A percentile compares a stretch with the other conserved stretches of the same genome.
phyloP scores from a whole-genome alignment of 2,113 vertebrate genomes.

The Heterotilapia buettikoferi region DNA sequence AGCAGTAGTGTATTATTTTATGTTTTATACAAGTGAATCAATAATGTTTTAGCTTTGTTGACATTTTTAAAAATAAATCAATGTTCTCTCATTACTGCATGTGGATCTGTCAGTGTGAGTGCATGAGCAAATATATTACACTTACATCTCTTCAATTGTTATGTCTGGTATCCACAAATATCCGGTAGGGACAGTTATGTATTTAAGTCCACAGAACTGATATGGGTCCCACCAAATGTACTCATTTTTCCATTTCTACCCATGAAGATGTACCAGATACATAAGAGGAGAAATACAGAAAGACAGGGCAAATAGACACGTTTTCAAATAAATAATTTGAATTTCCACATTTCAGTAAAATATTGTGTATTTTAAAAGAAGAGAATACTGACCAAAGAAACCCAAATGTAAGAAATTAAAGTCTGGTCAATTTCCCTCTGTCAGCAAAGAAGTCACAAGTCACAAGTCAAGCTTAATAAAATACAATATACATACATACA shows the following conservation, averaged over 20 bases:
- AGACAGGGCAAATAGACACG: fast-evolving
- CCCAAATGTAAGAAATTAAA: constrained; percentile 39
- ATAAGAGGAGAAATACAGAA: background rate
- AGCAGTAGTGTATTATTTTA: background rate
- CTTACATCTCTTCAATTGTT: constrained; percentile 42
- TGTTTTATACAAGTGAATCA: background rate
- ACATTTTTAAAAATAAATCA: background rate
- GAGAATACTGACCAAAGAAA: constrained; percentile 7
- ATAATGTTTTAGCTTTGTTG: background rate
- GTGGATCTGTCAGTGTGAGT: background rate
- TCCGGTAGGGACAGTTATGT: background rate
- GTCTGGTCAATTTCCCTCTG: constrained; percentile 36
- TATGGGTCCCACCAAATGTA: constrained; percentile 11
- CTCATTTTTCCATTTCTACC: constrained; percentile 18
- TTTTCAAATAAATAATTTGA: background rate
- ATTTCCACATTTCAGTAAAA: background rate
- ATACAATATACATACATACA: background rate
- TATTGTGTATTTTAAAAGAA: background rate
- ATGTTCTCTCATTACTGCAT: background rate
- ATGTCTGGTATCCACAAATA: constrained; percentile 47
- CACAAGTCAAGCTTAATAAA: background rate
- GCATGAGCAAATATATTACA: background rate
- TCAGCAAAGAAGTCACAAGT: background rate
- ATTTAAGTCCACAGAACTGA: constrained; percentile 23
- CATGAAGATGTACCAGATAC: background rate